Conservation (phyloP, 2,888 invertebrate genomes). For the Meliscaeva auricollis region DNA sequence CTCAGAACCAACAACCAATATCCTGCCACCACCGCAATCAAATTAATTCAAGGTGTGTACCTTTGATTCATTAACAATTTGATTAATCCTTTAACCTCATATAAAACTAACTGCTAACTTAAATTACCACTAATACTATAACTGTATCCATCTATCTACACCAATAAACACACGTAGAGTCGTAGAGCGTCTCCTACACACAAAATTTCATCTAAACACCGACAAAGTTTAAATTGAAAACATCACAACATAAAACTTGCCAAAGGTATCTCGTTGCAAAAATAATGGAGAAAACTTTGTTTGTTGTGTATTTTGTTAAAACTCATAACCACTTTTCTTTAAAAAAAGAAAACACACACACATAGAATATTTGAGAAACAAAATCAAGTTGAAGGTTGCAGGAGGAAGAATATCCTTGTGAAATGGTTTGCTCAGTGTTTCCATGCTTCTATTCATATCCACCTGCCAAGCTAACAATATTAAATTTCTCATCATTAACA, state of each 20-base stretch:
- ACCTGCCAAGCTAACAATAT: conserved; percentile 58
- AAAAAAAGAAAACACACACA: conserved; percentile 5
- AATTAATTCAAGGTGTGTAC: conserved; percentile 34
- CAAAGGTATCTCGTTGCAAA: conserved; percentile 48
- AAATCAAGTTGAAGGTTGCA: neutral
- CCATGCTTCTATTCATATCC: conserved; percentile 8
- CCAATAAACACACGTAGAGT: conserved; percentile 27
- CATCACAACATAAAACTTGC: conserved; percentile 56
- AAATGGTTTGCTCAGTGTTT: conserved; percentile 21
- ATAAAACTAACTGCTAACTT: conserved; percentile 43
- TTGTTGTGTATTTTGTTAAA: conserved; percentile 23
- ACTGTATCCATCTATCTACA: neutral
- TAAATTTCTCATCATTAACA: conserved; percentile 65
- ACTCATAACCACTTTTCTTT: conserved; percentile 46
- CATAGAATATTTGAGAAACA: neutral
- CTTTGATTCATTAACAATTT: conserved; percentile 60
- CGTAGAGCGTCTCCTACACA: conserved; percentile 5
- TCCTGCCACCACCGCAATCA: conserved; percentile 13
- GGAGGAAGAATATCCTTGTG: neutral
- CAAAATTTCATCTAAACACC: conserved; percentile 65
- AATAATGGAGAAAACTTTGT: conserved; percentile 50
- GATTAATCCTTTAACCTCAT: conserved; percentile 48
- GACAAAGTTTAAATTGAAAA: conserved; percentile 72
- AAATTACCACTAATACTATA: conserved; percentile 37
- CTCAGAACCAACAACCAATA: neutral